Conservation (phyloP, 2,797 vertebrate genomes). For the Mycteria americana region DNA sequence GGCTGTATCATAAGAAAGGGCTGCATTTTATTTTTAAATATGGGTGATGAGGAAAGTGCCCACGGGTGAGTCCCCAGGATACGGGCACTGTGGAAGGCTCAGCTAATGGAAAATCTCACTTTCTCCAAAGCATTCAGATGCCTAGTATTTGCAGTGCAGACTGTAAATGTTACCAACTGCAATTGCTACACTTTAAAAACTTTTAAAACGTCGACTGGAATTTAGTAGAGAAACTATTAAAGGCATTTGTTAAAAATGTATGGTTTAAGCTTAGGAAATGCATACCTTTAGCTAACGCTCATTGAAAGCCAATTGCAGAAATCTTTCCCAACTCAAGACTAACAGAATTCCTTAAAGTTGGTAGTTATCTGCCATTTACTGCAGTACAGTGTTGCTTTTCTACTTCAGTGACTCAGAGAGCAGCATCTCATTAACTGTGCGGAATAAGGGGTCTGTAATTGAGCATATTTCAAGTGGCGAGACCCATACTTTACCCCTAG, state of each 20-base stretch:
- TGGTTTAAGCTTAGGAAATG: neutral
- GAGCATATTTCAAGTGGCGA: neutral
- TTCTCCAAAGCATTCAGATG: neutral
- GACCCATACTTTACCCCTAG: neutral
- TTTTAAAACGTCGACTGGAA: neutral
- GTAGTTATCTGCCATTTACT: neutral
- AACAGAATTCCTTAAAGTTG: neutral
- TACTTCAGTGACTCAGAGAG: neutral
- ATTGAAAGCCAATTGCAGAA: neutral
- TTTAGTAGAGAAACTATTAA: neutral
- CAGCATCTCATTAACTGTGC: neutral
- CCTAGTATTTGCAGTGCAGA: neutral
- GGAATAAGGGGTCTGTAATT: neutral
- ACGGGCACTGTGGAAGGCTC: neutral
- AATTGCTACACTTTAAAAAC: neutral
- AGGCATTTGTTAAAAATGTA: neutral
- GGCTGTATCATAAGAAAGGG: neutral
- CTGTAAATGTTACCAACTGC: neutral
- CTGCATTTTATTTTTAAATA: neutral
- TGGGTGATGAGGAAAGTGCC: neutral
- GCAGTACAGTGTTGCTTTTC: neutral
- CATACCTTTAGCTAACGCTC: neutral
- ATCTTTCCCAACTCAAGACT: neutral
- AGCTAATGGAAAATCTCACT: neutral
- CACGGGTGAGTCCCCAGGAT: neutral